phyloP scores from a whole-genome alignment of 2,888 invertebrate genomes.

The Agonum fuliginosum region DNA sequence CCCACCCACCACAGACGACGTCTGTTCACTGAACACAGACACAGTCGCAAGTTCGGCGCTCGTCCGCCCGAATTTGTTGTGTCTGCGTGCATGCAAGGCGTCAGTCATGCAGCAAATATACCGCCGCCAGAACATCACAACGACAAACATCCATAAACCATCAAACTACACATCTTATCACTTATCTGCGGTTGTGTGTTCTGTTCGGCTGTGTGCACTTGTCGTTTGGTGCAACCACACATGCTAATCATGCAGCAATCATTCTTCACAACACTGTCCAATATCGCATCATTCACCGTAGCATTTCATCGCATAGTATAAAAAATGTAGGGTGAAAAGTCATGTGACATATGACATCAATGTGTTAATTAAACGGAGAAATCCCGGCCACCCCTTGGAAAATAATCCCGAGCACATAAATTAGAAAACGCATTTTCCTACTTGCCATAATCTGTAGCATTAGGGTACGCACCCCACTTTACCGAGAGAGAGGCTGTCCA shows the following conservation, averaged over 20 bases:
- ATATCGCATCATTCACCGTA: not conserved
- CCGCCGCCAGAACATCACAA: no score
- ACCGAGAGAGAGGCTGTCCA: not conserved
- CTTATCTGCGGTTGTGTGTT: not conserved
- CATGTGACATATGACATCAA: conserved; percentile 32
- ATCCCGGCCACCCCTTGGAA: conserved; percentile 20
- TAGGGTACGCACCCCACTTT: conserved; percentile 20
- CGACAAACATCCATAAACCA: not conserved
- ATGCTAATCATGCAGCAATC: conserved; percentile 23
- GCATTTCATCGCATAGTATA: not conserved
- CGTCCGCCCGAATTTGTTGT: conserved; percentile 72
- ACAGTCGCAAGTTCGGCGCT: conserved; percentile 79
- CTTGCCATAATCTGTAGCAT: conserved; percentile 45
- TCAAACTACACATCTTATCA: no score
- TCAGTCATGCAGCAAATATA: not conserved
- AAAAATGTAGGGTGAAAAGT: conserved; percentile 1
- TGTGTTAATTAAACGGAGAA: conserved; percentile 48
- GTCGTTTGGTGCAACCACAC: not conserved
- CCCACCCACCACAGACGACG: conserved; percentile 70
- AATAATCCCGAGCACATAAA: conserved; percentile 38
- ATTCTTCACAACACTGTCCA: not conserved
- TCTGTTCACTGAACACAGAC: conserved; percentile 80
- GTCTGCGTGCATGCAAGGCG: conserved; percentile 63
- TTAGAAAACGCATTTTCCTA: conserved; percentile 41
- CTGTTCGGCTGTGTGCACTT: not conserved